A percentile compares a stretch with the other conserved stretches of the same genome.
These are phyloP conservation scores for Loripinus fragilis DNA, from an alignment of 2,888 invertebrate genomes.

Conservation along the genomic window DNA sequence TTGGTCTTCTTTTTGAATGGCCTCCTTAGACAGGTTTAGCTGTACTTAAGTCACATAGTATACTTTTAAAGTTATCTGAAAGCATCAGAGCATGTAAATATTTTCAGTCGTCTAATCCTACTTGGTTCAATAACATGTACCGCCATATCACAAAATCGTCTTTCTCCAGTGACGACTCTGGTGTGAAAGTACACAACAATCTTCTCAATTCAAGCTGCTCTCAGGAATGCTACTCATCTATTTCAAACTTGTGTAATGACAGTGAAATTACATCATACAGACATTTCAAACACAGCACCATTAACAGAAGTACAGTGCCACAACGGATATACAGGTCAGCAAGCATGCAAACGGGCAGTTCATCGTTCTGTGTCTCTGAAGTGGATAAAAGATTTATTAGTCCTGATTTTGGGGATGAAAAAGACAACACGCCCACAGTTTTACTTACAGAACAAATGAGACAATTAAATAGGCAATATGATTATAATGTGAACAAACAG, in stretches of 20 bases:
- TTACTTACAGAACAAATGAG: conserved; percentile 11
- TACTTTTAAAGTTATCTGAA: background rate
- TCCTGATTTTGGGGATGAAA: conserved; percentile 6
- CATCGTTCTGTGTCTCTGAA: background rate
- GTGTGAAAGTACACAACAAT: background rate
- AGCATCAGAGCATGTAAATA: background rate
- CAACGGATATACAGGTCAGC: background rate
- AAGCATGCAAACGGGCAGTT: background rate
- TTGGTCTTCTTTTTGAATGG: no score
- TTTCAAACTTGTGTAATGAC: no score
- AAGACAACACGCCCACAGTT: background rate
- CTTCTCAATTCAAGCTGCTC: no score
- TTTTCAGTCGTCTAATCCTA: background rate
- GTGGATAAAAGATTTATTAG: conserved; percentile 5
- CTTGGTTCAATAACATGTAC: background rate
- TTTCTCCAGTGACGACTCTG: conserved; percentile 6
- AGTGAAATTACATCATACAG: background rate
- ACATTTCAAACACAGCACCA: background rate
- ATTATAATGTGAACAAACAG: background rate
- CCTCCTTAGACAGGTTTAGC: no score
- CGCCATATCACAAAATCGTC: background rate
- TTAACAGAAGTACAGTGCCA: background rate
- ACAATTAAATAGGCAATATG: background rate
- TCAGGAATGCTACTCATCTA: no score
- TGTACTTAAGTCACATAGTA: no score